Evolutionary conservation across 1,140 invertebrate genomes (phyloP).

Genomic region (Aphidius ervi): DNA sequence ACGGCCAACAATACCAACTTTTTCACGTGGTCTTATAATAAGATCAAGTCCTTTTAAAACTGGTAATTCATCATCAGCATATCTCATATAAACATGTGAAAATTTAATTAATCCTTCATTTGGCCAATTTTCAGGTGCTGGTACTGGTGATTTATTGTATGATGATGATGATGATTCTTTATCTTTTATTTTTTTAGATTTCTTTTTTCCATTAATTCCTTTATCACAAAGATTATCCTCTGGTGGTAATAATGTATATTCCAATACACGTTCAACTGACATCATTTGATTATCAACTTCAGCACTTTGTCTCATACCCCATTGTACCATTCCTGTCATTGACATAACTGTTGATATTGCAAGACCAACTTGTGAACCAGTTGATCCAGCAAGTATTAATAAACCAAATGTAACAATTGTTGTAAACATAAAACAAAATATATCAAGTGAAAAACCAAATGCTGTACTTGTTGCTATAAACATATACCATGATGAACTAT

Average conservation of each 20-base stretch:
- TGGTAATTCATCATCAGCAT: constrained; percentile 52
- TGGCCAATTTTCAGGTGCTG: constrained; percentile 67
- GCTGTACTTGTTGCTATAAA: constrained; percentile 64
- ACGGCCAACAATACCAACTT: constrained; percentile 78
- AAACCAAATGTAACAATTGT: constrained; percentile 58
- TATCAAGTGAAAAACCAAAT: constrained; percentile 64
- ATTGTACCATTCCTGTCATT: constrained; percentile 66
- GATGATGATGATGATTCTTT: constrained; percentile 12
- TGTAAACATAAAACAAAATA: constrained; percentile 65
- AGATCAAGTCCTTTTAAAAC: constrained; percentile 61
- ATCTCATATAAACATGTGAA: constrained; percentile 54
- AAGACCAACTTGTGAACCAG: constrained; percentile 58
- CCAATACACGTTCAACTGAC: constrained; percentile 72
- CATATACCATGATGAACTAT: constrained; percentile 67
- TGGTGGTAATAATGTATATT: constrained; percentile 64
- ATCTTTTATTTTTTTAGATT: constrained; percentile 29
- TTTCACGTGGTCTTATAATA: constrained; percentile 49
- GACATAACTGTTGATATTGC: constrained; percentile 57
- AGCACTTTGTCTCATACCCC: constrained; percentile 67
- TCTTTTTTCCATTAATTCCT: constrained; percentile 42
- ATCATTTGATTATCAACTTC: constrained; percentile 80
- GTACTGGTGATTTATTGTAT: constrained; percentile 9
- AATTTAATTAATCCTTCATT: constrained; percentile 61
- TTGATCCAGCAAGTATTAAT: constrained; percentile 56
- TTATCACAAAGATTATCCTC: constrained; percentile 55